phyloP scores from a whole-genome alignment of 1,140 invertebrate species.

The Ditylenchus dipsaci region DNA sequence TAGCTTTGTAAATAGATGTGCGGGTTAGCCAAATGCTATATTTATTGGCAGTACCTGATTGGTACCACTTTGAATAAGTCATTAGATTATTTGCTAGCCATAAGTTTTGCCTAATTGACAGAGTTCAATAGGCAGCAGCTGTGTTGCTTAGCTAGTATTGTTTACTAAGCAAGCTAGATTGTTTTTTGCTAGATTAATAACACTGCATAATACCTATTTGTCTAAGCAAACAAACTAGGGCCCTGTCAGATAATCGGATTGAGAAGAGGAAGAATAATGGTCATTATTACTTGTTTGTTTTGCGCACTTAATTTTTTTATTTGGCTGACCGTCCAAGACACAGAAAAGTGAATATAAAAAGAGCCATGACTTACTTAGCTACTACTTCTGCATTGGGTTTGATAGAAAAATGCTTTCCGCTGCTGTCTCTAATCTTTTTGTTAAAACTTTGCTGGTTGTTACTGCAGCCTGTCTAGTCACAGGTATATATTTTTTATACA shows the following conservation, averaged over 20 bases:
- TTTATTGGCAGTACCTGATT: background rate
- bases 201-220: background rate
- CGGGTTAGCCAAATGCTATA: no score
- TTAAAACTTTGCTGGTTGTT: background rate
- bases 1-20: no score
- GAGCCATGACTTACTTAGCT: no score
- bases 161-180: no score
- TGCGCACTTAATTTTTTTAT: background rate
- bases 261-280: background rate
- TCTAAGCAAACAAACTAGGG: no score
- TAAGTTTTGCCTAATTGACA: no score
- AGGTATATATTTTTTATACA: no score
- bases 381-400: no score
- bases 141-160: no score
- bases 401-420: background rate
- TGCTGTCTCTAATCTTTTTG: background rate
- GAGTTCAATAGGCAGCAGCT: no score
- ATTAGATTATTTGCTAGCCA: background rate
- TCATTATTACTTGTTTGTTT: background rate
- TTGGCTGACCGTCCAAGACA: slow-evolving; percentile 1
- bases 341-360: background rate
- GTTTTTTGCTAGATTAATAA: background rate
- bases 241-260: no score
- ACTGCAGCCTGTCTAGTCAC: background rate
- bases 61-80: background rate